Evolutionary conservation across 2,113 vertebrate genomes (phyloP), one percentile per base, ranked within the genome.

Genomic region (Dicerorhinus sumatrensis): DNA sequence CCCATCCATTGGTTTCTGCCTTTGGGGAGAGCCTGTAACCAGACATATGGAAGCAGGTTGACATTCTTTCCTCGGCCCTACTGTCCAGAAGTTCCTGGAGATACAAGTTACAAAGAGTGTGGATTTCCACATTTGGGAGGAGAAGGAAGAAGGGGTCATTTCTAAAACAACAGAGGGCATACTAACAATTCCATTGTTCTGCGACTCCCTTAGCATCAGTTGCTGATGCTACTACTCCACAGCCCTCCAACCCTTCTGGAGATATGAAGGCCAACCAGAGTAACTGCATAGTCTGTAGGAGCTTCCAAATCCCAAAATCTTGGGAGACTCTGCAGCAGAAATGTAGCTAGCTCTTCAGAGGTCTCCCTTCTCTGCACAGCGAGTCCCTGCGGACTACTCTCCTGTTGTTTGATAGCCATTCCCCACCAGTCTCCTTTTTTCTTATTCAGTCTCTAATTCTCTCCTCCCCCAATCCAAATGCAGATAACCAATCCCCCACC

Each of bases 91-190:
- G 69, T 51, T 84, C 31, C 83, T 97, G 58, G 62, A 94, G 54
- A n/a, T 82, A 48, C 2, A 96, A 79, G n/a, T 83, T 33, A n/a
- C 12, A 58, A 82, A 89, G 54, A 82, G 8, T 8, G 16, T 42
- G 4, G 54, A 67, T 89, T 73, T 95, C 81, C 42, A 97, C 75
- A 85, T 72, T 46, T 89, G 36, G 87, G 58, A 93, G 48, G 39
- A 80, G 29, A 77, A 54, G 58, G n/a, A 80, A 65, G 58, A 65
- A 88, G 58, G 65, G 60, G 25, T 63, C 21, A 89, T 81, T 90
- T 73, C 51, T 80, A 73, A 91, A 75, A 29, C 39, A 75, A 46
- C 1, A 0, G 23, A 80, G 39, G 18, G 7, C 39, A 54, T 17
- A 51, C 25, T 84, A 76, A 13, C 48, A 60, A 51, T 18, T 83